A percentile compares a stretch with the other conserved stretches of the same genome.
phyloP scores from a whole-genome alignment of 2,797 vertebrate genomes.

The Naso thynnoides region DNA sequence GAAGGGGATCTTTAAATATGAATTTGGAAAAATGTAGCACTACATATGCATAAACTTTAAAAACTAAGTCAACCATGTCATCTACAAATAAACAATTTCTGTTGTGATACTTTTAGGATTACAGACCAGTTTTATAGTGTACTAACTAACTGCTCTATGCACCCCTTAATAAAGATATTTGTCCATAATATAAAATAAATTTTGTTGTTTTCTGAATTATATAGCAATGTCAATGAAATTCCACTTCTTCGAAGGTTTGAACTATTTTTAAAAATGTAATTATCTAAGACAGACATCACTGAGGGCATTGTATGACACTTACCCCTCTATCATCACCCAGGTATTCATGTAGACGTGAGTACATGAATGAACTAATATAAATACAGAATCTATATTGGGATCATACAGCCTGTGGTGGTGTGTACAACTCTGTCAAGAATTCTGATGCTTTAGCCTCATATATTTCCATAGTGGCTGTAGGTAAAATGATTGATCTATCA shows the following conservation, averaged over 20 bases:
- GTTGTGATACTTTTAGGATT: not conserved
- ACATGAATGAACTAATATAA: slow-evolving; percentile 8
- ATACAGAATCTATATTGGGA: slow-evolving; percentile 20
- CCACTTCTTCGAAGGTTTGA: not conserved
- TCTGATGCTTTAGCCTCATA: not conserved
- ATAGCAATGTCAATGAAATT: not conserved
- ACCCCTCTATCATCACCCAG: not conserved
- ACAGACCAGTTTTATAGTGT: not conserved
- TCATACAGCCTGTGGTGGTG: slow-evolving; percentile 4
- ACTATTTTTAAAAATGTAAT: not conserved
- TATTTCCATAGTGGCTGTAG: slow-evolving; percentile 1
- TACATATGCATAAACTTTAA: not conserved
- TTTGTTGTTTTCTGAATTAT: too few species aligned
- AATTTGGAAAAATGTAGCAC: not conserved
- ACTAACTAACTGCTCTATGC: not conserved
- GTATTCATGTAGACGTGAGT: slow-evolving; percentile 8
- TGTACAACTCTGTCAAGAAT: slow-evolving; percentile 1
- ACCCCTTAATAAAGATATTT: not conserved
- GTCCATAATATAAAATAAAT: too few species aligned
- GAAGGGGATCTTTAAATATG: not conserved
- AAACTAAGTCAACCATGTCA: not conserved
- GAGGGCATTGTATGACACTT: not conserved
- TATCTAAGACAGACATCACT: slow-evolving; percentile 10
- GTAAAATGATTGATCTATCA: slow-evolving; percentile 22
- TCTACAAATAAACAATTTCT: not conserved